Percentiles rank a stretch among this genome's conserved stretches.
Evolutionary conservation across 2,888 invertebrate genomes (phyloP).

Genomic region (Lymantria dispar): DNA sequence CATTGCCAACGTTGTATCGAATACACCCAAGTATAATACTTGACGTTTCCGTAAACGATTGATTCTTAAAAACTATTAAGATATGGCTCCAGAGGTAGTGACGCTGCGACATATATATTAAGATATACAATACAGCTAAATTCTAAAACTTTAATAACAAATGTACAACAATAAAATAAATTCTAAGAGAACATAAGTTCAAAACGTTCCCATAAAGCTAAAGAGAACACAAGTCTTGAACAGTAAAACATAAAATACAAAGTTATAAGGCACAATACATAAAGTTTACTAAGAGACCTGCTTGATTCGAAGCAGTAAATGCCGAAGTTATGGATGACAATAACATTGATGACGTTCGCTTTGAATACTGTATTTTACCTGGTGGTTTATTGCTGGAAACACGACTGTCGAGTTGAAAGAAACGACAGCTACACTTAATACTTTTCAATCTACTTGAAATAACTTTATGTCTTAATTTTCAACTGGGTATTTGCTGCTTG

Average conservation of each 20-base stretch:
- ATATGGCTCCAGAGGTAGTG: no score
- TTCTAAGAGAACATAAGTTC: background rate
- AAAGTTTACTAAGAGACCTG: conserved; percentile 9
- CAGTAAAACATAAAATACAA: conserved; percentile 8
- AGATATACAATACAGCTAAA: no score
- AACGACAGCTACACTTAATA: no score
- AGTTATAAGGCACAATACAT: conserved; percentile 8
- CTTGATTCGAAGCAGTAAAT: conserved; percentile 8
- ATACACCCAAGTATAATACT: no score
- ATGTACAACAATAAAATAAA: background rate
- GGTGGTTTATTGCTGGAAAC: background rate
- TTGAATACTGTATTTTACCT: conserved; percentile 2
- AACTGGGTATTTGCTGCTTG: no score
- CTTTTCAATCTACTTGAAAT: no score
- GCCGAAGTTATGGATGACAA: conserved; percentile 8
- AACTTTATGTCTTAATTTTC: no score
- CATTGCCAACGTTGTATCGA: no score
- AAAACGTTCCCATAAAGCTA: background rate
- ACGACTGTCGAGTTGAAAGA: background rate
- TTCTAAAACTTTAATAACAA: background rate
- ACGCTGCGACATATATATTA: no score
- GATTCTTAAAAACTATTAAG: no score
- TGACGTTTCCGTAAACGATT: no score
- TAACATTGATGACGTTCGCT: conserved; percentile 2
- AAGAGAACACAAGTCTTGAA: conserved; percentile 2